Evolutionary conservation across 2,888 invertebrate species (phyloP), one percentile per base, ranked within the genome.

Genomic region (Drosophila fulvimacula): DNA sequence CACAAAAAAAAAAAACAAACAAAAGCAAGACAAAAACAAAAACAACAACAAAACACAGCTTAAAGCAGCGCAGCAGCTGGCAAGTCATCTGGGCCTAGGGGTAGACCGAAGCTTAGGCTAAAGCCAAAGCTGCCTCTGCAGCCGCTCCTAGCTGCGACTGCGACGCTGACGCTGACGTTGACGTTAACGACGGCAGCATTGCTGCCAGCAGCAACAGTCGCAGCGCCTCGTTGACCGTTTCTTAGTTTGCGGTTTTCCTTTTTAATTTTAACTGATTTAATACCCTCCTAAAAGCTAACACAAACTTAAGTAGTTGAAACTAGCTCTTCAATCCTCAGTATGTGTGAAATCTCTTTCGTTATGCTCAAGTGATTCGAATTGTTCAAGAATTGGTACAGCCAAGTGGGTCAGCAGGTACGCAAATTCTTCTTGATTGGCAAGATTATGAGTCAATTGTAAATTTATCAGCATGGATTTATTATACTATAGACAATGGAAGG

Each of bases 71-170:
- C 68, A 76, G 66, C 87, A 84, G 84, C 73, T 84, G 79, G 79
- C 85, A 77, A 85, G 89, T 89, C 88, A 85, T 88, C 82, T 89
- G 86, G 49, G 59, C 57, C 51, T 62, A 36, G 74, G 66, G 82
- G 76, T 74, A 72, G 78, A 72, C 70, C 62, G 79, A 65, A 52
- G 83, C 70, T 75, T 56, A 51, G 41, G 48, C 49, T 24, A 34
- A 21, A 48, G 48, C 48, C 48, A 48, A 48, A 44, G 48, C 21
- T 24, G 61, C 57, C 60, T 48, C 46, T 44, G 38, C 48, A 15
- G 81, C 32, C 42, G 66, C 79, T 82, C 82, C 82, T 86, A 83
- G 84, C 73, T 75, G 83, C 77, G 63, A 68, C 71, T 55, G 70
- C 64, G 56, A 58, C 53, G 7, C 39, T 48, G 61, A 41, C 68